These are phyloP conservation scores for Scolopax rusticola DNA, from an alignment of 2,797 vertebrate species.

Conservation along the genomic window DNA sequence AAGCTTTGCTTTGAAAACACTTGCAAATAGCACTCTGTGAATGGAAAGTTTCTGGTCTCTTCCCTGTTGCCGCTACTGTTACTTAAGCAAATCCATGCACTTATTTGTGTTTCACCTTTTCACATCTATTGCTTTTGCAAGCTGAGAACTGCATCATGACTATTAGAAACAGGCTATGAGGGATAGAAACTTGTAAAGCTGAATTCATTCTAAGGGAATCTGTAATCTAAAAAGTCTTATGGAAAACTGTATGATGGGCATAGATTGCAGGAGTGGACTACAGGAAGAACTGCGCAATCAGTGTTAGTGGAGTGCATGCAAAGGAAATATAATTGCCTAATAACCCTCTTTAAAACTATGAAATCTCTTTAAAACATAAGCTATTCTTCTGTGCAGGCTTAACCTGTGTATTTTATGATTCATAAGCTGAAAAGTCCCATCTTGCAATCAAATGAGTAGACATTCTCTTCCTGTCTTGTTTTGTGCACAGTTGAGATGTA, in stretches of 20 bases:
- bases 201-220: background rate
- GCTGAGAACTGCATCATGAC: background rate
- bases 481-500: background rate
- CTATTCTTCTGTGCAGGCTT: background rate
- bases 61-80: background rate
- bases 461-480: background rate
- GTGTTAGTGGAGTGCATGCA: background rate
- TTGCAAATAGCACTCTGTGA: background rate
- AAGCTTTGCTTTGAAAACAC: background rate
- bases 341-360: background rate
- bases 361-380: background rate
- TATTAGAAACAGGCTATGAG: background rate
- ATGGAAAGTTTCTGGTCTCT: background rate
- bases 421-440: background rate
- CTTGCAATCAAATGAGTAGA: background rate
- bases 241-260: background rate
- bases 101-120: background rate
- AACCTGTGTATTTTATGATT: background rate
- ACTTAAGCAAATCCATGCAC: rapidly evolving
- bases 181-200: background rate
- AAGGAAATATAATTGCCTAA: background rate
- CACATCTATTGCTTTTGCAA: background rate
- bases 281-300: background rate
- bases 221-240: background rate
- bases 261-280: background rate